Evolutionary conservation across 2,113 vertebrate species (phyloP).

Genomic region (Prochilodus magdalenae): DNA sequence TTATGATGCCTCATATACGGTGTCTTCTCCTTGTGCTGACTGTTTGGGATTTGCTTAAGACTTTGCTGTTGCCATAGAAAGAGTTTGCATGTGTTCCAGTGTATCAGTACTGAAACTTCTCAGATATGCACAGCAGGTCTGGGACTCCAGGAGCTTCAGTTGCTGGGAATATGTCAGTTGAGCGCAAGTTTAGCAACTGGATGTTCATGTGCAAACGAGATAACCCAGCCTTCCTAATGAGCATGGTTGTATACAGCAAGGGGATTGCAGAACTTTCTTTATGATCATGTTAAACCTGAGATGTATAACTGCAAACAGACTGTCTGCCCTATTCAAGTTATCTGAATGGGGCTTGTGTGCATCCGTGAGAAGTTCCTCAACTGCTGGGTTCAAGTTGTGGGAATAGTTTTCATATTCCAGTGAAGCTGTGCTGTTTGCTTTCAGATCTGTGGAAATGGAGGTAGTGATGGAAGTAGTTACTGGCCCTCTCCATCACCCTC

Average conservation of each 20-base stretch:
- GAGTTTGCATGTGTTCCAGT: too few relatives aligned
- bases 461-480: slow-evolving; percentile 25
- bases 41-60: background rate
- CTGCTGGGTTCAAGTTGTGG: background rate
- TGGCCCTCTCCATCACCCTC: slow-evolving; percentile 30
- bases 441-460: background rate
- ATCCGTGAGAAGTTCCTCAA: background rate
- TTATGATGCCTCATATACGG: background rate
- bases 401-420: background rate
- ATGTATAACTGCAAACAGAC: background rate
- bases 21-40: background rate
- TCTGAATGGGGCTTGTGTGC: background rate
- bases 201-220: too few relatives aligned
- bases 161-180: background rate
- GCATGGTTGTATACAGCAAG: background rate
- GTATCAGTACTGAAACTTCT: too few relatives aligned
- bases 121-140: too few relatives aligned
- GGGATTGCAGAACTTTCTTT: background rate
- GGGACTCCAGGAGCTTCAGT: background rate
- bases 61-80: background rate
- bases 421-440: background rate
- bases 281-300: background rate
- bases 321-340: background rate
- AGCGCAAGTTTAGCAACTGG: too few relatives aligned
- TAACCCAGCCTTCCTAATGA: background rate